Percentiles rank a stretch among this genome's conserved stretches.
Conservation (phyloP, 2,797 vertebrate species). For the Parauchenoglanis punctatus region DNA sequence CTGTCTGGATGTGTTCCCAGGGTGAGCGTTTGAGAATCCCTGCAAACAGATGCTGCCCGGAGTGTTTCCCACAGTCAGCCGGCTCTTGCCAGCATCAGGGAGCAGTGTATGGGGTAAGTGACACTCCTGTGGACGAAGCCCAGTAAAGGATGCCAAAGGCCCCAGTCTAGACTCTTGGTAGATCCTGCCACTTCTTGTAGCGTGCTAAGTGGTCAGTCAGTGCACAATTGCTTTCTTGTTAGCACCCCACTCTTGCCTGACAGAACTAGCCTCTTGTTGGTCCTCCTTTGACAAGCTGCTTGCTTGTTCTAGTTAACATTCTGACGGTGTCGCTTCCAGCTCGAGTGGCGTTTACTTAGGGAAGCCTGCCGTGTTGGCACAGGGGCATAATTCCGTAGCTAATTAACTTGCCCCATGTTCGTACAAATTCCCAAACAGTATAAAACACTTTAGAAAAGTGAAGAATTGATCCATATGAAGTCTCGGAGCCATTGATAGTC, state of each 20-base stretch:
- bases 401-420: slow-evolving; percentile 28
- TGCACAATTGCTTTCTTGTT: slow-evolving; percentile 52
- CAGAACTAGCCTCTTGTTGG: slow-evolving; percentile 43
- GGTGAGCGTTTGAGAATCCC: slow-evolving; percentile 85
- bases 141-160: slow-evolving; percentile 25
- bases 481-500: not conserved
- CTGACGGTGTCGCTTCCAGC: slow-evolving; percentile 48
- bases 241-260: slow-evolving; percentile 33
- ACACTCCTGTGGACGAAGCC: slow-evolving; percentile 32
- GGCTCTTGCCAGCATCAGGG: slow-evolving; percentile 83
- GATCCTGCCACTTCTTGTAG: slow-evolving; percentile 27
- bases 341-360: slow-evolving; percentile 49
- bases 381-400: slow-evolving; percentile 29
- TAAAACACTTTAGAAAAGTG: slow-evolving; percentile 7
- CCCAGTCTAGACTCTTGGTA: slow-evolving; percentile 30
- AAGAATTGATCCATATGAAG: slow-evolving; percentile 14
- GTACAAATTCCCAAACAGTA: slow-evolving; percentile 19
- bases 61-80: slow-evolving; percentile 73
- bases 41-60: slow-evolving; percentile 86
- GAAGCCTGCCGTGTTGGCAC: slow-evolving; percentile 34
- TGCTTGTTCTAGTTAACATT: slow-evolving; percentile 54
- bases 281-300: slow-evolving; percentile 30
- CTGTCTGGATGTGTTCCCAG: slow-evolving; percentile 67
- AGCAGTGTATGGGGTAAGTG: slow-evolving; percentile 79
- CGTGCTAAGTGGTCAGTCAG: slow-evolving; percentile 26